phyloP scores from a whole-genome alignment of 2,888 invertebrate genomes.

The Mimas tiliae region DNA sequence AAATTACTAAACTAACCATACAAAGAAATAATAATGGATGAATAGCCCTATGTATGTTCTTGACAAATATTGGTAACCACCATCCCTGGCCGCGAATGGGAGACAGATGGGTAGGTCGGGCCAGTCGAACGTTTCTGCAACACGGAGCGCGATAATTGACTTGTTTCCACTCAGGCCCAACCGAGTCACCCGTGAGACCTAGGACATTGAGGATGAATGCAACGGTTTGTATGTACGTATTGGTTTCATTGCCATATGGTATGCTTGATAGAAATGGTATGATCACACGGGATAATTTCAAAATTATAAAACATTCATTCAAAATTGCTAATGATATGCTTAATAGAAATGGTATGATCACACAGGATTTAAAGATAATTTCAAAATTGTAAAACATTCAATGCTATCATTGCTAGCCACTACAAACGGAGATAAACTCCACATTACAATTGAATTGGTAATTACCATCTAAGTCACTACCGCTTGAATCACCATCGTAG shows the following conservation, averaged over 20 bases:
- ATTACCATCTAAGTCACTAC: background rate
- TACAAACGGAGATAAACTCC: no score
- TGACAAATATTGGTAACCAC: background rate
- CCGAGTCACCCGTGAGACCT: background rate
- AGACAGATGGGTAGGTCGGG: constrained; percentile 15
- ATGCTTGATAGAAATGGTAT: background rate
- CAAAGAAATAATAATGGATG: background rate
- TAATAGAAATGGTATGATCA: no score
- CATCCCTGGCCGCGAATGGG: background rate
- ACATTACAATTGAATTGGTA: background rate
- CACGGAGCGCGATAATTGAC: constrained; percentile 39
- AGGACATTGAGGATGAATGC: background rate
- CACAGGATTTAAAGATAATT: no score
- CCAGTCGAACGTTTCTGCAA: constrained; percentile 38
- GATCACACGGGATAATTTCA: no score
- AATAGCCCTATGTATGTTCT: background rate
- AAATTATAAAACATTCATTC: no score
- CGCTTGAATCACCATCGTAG: background rate
- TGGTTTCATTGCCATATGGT: background rate
- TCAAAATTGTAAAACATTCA: no score
- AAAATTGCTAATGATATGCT: no score
- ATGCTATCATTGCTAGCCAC: no score
- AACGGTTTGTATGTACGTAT: background rate
- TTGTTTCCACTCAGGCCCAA: constrained; percentile 31
- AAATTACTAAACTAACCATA: no score